Percentiles rank a stretch among this genome's conserved stretches.
phyloP scores from a whole-genome alignment of 2,113 vertebrate species.

The Hemibates koningsi region DNA sequence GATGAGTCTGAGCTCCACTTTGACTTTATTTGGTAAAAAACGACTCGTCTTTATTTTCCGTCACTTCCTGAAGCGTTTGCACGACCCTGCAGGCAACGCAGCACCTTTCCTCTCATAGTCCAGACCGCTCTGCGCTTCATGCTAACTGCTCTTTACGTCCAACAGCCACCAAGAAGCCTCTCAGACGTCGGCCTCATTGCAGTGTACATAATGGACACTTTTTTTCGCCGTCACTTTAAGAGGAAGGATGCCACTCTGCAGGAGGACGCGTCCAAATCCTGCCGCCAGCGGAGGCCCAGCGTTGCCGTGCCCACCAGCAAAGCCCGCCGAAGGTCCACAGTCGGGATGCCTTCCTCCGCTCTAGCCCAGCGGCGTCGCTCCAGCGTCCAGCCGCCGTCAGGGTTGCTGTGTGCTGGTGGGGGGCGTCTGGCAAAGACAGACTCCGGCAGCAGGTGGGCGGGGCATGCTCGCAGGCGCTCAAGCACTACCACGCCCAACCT shows the following conservation, averaged over 20 bases:
- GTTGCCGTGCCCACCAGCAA: constrained; percentile 80
- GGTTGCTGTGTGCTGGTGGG: neutral
- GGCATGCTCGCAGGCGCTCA: constrained; percentile 70
- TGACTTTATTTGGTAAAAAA: neutral
- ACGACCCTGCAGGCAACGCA: neutral
- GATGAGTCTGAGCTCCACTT: neutral
- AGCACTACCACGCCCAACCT: constrained; percentile 79
- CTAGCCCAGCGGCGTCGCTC: constrained; percentile 75
- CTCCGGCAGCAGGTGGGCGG: neutral
- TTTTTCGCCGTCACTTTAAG: constrained; percentile 86
- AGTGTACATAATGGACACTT: constrained; percentile 78
- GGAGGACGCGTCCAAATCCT: neutral
- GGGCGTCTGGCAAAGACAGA: neutral
- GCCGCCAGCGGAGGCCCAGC: constrained; percentile 45
- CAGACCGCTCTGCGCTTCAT: neutral
- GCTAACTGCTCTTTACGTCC: constrained; percentile 17
- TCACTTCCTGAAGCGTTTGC: neutral
- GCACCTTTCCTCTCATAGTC: neutral
- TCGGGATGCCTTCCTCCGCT: constrained; percentile 72
- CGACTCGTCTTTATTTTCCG: neutral
- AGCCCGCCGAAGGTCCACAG: constrained; percentile 78
- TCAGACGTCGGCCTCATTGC: neutral
- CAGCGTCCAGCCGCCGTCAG: constrained; percentile 44
- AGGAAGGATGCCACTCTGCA: constrained; percentile 59
- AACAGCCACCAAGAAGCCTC: constrained; percentile 2